Evolutionary conservation across 2,888 invertebrate species (phyloP), one percentile per base, ranked within the genome.

Genomic region (Criorhina ranunculi): DNA sequence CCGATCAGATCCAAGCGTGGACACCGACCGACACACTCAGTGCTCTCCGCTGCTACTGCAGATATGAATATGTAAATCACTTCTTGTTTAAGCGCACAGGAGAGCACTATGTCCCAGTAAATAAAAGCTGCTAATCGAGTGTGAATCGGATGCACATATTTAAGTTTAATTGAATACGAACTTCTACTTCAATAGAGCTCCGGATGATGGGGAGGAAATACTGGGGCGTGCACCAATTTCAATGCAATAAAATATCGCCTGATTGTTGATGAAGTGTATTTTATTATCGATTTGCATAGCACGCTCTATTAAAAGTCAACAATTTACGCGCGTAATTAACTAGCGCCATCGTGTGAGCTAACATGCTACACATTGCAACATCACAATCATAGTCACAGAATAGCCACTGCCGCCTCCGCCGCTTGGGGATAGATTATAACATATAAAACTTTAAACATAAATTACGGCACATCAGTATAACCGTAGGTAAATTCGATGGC

Each of bases 21-120:
- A 51, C 24, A 12, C 29, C 24, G 24, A 37, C 1, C 11, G 15
- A 35, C 29, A 62, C 35, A 46, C 51, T 40, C 8, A 7, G 19
- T 37, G 59, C 60, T 9, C 17, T 33, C 55, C 35, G 24, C 12
- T 2, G 9, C 11, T 35, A 40, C 40, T 2, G n/a, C 37, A 40
- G 67, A 75, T 75, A 60, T 75, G 51, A 81, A 81, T 69, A 80
- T 70, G 77, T 77, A 51, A 70, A 77, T 77, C 57, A 76, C 70
- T 70, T 59, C 57, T 77, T 77, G 59, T 77, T 77, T 55, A 70
- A 77, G 57, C 42, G 31, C 24, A 29, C 6, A 19, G 24, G 37
- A 12, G 33, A 70, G 31, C 51, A 12, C 17, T 37, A n/a, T 62
- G 35, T 29, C 31, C 37, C 60, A 51, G 57, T 51, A 59, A 73